Base-by-base conservation (phyloP, 35 echinoderm and acorn worm species). In the Amphiura filiformis region DNA sequence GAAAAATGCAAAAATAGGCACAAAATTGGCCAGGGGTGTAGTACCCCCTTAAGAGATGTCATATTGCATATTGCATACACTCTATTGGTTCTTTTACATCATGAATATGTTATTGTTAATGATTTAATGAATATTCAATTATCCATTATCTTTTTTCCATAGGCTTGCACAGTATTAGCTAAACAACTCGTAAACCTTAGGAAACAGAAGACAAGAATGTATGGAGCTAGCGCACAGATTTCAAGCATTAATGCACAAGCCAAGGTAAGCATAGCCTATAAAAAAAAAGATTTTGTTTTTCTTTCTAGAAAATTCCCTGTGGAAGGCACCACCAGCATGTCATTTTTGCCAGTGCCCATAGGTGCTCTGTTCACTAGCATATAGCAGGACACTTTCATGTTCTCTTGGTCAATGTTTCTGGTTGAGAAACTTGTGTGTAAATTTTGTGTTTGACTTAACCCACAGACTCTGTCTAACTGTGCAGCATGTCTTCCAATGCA, bases 111-210 rank as follows among this genome's bases (percentile, higher is more conserved):
- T 0, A 5, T 80, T 31, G 35, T 32, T 5, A n/a, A 31, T 32
- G 36, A 32, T 32, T 0, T 31, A 31, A 37, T 18, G 9, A n/a
- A 15, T 80, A 31, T 7, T 11, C 22, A 35, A 22, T 3, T 35
- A 31, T 80, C n/a, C 22, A n/a, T n/a, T n/a, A n/a, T n/a, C n/a
- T 22, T 31, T 75, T 75, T 9, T 79, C 78, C 87, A 26, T 86
- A 97, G 95, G 85, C 92, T 83, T 80, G 84, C n/a, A 94, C 95
- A 78, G 56, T 86, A 31, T 80, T 94, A 65, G 95, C 95, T 36
- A 97, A 97, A 76, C 95, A 98, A 57, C 83, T 98, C 22, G 90
- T 98, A 35, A 94, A 94, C 78, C 82, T 98, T 3, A 98, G 96
- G 86, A 98, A 98, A 82, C 89, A 94, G 80, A 98, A 92, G 78